A percentile compares a stretch with the other conserved stretches of the same genome.
Conservation (phyloP, 2,113 vertebrate genomes). For the Lanius ludovicianus region DNA sequence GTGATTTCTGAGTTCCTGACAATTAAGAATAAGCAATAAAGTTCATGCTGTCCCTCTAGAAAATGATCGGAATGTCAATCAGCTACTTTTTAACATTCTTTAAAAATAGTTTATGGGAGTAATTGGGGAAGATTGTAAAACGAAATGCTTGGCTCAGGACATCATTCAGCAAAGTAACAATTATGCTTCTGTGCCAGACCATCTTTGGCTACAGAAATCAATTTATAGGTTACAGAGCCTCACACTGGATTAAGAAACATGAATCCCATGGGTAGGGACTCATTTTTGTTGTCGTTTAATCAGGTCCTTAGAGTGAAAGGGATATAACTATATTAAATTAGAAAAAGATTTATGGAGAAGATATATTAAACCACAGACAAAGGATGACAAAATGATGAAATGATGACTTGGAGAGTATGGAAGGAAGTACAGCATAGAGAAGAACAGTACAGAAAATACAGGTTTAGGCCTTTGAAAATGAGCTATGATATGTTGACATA, state of each 20-base stretch:
- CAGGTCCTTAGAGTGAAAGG: constrained; percentile 21
- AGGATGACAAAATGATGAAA: constrained; percentile 56
- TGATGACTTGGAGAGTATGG: constrained; percentile 18
- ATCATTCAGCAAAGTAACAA: constrained; percentile 34
- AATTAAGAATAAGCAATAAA: background rate
- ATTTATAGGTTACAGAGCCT: constrained; percentile 24
- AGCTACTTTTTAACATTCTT: background rate
- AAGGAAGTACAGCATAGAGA: constrained; percentile 25
- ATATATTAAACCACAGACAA: constrained; percentile 46
- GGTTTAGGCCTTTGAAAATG: constrained; percentile 71
- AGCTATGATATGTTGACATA: constrained; percentile 37
- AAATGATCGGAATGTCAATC: background rate
- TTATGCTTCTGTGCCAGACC: constrained; percentile 22
- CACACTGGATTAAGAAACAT: background rate
- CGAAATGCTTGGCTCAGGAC: background rate
- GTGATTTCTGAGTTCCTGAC: background rate
- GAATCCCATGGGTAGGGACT: background rate
- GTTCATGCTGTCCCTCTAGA: background rate
- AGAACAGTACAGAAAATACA: constrained; percentile 48
- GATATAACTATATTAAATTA: constrained; percentile 33
- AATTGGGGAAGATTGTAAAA: background rate
- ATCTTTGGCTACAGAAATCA: background rate
- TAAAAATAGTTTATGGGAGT: background rate
- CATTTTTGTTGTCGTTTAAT: constrained; percentile 36
- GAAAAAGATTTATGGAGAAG: constrained; percentile 29